A percentile compares a stretch with the other conserved stretches of the same genome.
Conservation (phyloP, 1,140 invertebrate species). For the Bombus pyrosoma region DNA sequence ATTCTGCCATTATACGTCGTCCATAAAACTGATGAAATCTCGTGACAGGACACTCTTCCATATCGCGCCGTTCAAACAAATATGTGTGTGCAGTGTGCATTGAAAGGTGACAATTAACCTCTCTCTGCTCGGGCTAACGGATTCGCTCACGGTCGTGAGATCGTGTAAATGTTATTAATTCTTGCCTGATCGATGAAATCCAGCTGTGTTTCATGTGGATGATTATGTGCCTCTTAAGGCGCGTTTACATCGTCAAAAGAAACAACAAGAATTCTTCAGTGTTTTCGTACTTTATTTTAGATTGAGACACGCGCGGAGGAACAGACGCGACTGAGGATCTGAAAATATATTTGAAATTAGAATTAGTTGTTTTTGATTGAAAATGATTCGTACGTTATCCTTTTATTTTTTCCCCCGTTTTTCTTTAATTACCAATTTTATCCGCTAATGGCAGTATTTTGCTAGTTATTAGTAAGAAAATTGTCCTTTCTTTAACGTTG, state of each 20-base stretch:
- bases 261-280: not conserved
- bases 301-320: not conserved
- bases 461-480: not conserved
- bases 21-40: conserved; percentile 54
- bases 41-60: conserved; percentile 12
- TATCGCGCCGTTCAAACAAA: not conserved
- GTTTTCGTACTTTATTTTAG: not conserved
- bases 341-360: not conserved
- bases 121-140: not conserved
- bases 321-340: not conserved
- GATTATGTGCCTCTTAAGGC: not conserved
- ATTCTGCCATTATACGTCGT: conserved; percentile 27
- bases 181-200: not conserved
- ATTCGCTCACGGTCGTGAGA: not conserved
- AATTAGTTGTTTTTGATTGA: not conserved
- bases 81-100: not conserved
- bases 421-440: not conserved
- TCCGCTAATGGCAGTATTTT: too few relatives aligned
- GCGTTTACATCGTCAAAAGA: not conserved
- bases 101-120: conserved; percentile 38
- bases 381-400: too few relatives aligned
- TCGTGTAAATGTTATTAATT: not conserved
- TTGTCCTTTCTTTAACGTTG: not conserved
- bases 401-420: not conserved
- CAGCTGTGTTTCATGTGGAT: not conserved